Conservation (phyloP, 2,113 vertebrate species). For the Lycaon pictus region DNA sequence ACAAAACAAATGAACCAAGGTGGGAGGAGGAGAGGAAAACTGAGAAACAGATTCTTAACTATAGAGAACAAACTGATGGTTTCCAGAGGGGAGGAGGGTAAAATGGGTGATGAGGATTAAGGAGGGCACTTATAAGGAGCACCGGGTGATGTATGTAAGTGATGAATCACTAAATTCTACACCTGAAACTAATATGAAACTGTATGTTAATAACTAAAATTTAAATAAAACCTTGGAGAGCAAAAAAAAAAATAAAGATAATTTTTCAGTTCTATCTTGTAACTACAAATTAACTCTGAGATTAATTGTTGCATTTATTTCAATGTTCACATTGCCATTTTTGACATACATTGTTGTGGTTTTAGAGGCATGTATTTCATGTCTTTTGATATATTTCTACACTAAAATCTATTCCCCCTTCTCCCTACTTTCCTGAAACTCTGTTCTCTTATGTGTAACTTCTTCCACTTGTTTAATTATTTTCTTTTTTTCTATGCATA, state of each 20-base stretch:
- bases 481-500: background rate
- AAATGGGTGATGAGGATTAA: background rate
- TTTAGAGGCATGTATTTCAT: background rate
- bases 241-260: background rate
- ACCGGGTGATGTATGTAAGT: background rate
- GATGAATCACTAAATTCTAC: background rate
- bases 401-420: background rate
- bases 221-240: background rate
- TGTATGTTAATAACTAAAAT: background rate
- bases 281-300: background rate
- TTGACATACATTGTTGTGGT: background rate
- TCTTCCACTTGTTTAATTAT: background rate
- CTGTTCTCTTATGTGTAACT: background rate
- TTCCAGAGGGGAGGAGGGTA: background rate
- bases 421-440: background rate
- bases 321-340: background rate
- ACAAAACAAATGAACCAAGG: background rate
- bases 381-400: background rate
- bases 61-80: background rate
- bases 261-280: background rate
- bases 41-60: background rate
- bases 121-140: background rate
- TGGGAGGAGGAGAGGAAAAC: background rate
- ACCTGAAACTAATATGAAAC: background rate
- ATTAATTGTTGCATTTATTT: background rate